Base-by-base conservation (phyloP, 2,888 invertebrate genomes). In the Cheiracanthium punctorium region DNA sequence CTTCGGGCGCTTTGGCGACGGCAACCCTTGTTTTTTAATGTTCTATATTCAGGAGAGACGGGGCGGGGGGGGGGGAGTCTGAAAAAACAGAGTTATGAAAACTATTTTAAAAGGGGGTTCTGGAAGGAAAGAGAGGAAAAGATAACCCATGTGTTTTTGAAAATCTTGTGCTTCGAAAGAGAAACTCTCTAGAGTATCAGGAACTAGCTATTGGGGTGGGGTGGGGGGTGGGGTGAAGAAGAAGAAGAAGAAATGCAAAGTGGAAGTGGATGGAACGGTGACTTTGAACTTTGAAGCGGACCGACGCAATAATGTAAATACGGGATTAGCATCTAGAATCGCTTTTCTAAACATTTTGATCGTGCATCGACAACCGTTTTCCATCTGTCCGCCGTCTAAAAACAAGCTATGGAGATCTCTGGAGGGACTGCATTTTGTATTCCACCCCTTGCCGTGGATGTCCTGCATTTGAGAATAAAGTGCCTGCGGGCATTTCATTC, bases 261-360 rank as follows among this genome's bases (percentile, higher is more conserved):
- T 12, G 33, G 58, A 67, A 30, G 30, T 20, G 32, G 37, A 72
- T 41, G 43, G 43, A 30, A 30, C 8, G 7, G 24, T 24, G 24
- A 58, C 24, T 58, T 20, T 58, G 24, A 58, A 24, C 1, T 2
- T 10, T 37, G 10, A 32, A 37, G 64, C 82, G 37, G 76, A 32
- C 72, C 74, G 74, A 80, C 75, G 80, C 69, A 80, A 86, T 76
- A 74, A 80, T 86, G 80, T 86, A 80, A 86, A 86, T 80, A 75
- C 70, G 65, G 85, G 37, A 86, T 86, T 86, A 86, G 85, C 85
- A 86, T 86, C 80, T 41, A 48, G 80, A 86, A 86, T 75, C 80
- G 79, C 52, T 86, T 86, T 80, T 80, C 64, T 80, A 86, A 86
- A 86, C 85, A 86, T 86, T 65, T 71, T 33, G 7, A 30, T 85